Evolutionary conservation across 2,113 vertebrate species (phyloP).

Genomic region (Callaeas wilsoni): DNA sequence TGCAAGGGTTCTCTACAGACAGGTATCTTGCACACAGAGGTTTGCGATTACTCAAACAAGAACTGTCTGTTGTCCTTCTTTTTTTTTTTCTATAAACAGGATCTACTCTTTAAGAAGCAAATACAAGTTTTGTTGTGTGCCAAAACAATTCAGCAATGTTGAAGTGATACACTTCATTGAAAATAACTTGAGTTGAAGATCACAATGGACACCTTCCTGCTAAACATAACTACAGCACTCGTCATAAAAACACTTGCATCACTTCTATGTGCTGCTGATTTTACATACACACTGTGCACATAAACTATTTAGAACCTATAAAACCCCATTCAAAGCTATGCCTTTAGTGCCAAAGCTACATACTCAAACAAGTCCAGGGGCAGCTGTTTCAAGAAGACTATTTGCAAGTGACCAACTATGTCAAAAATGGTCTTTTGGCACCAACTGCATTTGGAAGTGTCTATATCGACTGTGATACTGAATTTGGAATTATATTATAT

Average conservation of each 20-base stretch:
- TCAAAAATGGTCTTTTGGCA: not conserved
- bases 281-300: not conserved
- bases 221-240: not conserved
- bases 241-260: not conserved
- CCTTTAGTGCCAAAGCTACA: not conserved
- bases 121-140: not conserved
- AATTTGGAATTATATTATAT: not conserved
- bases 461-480: fast-evolving
- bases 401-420: not conserved
- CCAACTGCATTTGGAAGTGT: not conserved
- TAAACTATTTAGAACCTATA: not conserved
- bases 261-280: not conserved
- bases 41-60: not conserved
- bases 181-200: not conserved
- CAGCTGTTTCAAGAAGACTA: not conserved
- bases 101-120: not conserved
- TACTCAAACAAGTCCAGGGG: not conserved
- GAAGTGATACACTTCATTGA: not conserved
- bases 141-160: not conserved
- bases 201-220: not conserved
- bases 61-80: not conserved
- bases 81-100: not conserved
- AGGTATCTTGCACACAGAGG: not conserved
- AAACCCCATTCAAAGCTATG: not conserved
- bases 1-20: not conserved